These are phyloP conservation scores for Chlorops oryzae DNA, from an alignment of 1,140 invertebrate species.

Conservation along the genomic window DNA sequence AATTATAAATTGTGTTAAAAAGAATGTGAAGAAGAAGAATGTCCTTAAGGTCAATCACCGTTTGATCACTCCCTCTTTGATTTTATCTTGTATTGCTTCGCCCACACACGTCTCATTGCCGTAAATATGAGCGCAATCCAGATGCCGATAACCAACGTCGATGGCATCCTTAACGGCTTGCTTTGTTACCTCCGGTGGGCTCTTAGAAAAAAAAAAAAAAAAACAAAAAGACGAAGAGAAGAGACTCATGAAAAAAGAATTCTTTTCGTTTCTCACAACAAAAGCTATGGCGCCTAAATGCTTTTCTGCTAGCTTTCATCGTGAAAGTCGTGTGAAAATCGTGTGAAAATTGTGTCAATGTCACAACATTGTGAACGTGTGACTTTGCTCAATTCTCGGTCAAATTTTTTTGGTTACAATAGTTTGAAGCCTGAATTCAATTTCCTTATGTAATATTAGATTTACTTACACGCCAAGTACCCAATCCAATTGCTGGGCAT, in stretches of 20 bases:
- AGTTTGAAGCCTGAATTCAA: background rate
- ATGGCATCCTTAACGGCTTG: slow-evolving; percentile 70
- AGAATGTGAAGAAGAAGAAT: background rate
- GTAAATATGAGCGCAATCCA: slow-evolving; percentile 75
- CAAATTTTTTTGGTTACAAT: background rate
- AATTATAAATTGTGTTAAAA: no score
- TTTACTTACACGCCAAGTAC: slow-evolving; percentile 67
- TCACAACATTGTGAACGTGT: background rate
- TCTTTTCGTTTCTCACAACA: background rate
- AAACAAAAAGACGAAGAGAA: background rate
- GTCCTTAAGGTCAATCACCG: background rate
- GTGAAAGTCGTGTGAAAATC: background rate
- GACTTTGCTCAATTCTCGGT: background rate
- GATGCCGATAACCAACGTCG: slow-evolving; percentile 69
- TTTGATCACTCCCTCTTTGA: slow-evolving; percentile 42
- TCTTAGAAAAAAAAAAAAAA: slow-evolving; percentile 50
- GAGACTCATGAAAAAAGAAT: slow-evolving; percentile 5
- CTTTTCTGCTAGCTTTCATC: background rate
- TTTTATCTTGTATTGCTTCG: slow-evolving; percentile 56
- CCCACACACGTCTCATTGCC: slow-evolving; percentile 71
- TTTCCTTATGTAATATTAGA: background rate
- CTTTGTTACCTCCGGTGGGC: slow-evolving; percentile 62
- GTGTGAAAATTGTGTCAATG: background rate
- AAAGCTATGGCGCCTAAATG: background rate
- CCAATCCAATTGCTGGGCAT: slow-evolving; percentile 67